phyloP scores from a whole-genome alignment of 2,113 vertebrate genomes.

The Thomomys bottae region DNA sequence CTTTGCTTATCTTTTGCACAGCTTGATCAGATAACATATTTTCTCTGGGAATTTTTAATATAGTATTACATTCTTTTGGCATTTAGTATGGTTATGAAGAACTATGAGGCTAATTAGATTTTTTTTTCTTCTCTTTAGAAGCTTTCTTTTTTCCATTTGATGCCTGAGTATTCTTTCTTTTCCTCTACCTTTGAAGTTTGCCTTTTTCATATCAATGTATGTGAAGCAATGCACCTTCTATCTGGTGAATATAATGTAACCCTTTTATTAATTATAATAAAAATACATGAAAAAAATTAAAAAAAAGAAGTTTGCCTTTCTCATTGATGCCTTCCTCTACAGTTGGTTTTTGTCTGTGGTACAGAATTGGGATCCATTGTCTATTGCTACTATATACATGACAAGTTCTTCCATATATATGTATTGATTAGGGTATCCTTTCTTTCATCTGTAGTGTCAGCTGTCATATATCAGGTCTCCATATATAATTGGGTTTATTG shows the following conservation, averaged over 20 bases:
- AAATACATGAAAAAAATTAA: too few species aligned
- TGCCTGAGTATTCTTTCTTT: not conserved
- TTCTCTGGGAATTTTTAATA: conserved; percentile 12
- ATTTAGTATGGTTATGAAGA: not conserved
- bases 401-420: not conserved
- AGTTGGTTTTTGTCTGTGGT: not conserved
- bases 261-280: too few species aligned
- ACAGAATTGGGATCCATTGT: not conserved
- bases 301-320: too few species aligned
- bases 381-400: too few species aligned
- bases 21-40: not conserved
- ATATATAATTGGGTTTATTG: not conserved
- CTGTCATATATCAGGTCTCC: not conserved
- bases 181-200: not conserved
- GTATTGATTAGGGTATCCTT: not conserved
- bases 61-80: not conserved
- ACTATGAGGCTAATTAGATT: not conserved
- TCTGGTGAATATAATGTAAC: too few species aligned
- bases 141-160: not conserved
- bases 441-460: not conserved
- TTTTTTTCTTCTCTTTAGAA: not conserved
- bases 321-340: not conserved
- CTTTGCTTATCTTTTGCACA: not conserved
- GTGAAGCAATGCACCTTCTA: too few species aligned
- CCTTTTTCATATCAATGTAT: too few species aligned